These are phyloP conservation scores for Cryptocephalus moraei DNA, from an alignment of 2,888 invertebrate species.

Conservation along the genomic window DNA sequence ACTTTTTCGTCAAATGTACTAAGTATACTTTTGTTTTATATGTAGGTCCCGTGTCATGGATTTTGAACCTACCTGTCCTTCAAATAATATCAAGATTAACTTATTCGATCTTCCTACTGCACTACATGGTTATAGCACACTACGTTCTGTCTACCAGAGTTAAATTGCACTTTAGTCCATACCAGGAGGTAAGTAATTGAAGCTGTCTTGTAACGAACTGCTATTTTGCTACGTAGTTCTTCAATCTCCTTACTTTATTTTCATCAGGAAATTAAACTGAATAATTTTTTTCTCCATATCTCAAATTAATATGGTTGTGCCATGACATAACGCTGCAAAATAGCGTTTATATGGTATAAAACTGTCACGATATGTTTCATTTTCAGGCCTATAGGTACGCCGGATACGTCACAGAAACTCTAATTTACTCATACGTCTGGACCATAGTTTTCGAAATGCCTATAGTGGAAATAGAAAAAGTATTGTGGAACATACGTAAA, in stretches of 20 bases:
- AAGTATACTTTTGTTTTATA: slow-evolving; percentile 2
- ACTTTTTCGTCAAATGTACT: neutral
- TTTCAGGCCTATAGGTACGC: slow-evolving; percentile 36
- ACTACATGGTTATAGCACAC: slow-evolving; percentile 11
- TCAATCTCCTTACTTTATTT: too few relatives aligned
- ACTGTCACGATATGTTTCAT: neutral
- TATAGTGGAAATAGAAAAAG: slow-evolving; percentile 37
- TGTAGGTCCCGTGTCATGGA: slow-evolving; percentile 43
- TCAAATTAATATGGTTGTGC: too few relatives aligned
- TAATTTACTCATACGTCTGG: slow-evolving; percentile 35
- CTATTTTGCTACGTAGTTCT: too few relatives aligned
- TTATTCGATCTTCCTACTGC: slow-evolving; percentile 40
- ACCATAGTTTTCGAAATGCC: slow-evolving; percentile 42
- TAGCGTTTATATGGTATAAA: too few relatives aligned
- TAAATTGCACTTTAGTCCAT: slow-evolving; percentile 10
- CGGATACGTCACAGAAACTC: slow-evolving; percentile 36
- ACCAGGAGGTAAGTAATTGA: slow-evolving; percentile 11
- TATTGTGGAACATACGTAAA: neutral
- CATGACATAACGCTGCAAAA: too few relatives aligned
- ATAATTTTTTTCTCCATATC: too few relatives aligned
- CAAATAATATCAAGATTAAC: slow-evolving; percentile 44
- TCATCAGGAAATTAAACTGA: too few relatives aligned
- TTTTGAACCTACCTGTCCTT: slow-evolving; percentile 41
- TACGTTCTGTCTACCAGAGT: slow-evolving; percentile 3
- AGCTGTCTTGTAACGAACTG: too few relatives aligned